These are phyloP conservation scores for Drosophila fulvimacula DNA, from an alignment of 2,888 invertebrate species.

Conservation along the genomic window DNA sequence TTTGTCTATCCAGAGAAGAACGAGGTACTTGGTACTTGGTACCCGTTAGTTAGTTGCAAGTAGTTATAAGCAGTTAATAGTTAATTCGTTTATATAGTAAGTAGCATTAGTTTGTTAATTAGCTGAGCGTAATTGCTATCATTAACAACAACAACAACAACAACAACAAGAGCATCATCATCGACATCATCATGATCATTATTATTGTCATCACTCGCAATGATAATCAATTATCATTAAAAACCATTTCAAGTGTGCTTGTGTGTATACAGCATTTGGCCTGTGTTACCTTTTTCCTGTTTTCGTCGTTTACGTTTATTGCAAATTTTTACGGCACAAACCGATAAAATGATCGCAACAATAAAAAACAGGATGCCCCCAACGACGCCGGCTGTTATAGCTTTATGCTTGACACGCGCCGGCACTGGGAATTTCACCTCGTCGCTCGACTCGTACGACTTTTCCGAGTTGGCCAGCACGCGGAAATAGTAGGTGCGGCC, in stretches of 20 bases:
- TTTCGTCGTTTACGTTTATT: slow-evolving; percentile 98
- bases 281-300: slow-evolving; percentile 96
- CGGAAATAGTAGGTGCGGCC: slow-evolving; percentile 96
- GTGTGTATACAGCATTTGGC: slow-evolving; percentile 76
- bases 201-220: slow-evolving; percentile 32
- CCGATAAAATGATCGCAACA: slow-evolving; percentile 97
- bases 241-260: slow-evolving; percentile 79
- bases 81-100: not conserved
- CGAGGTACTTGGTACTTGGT: not conserved
- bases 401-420: slow-evolving; percentile 96
- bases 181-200: slow-evolving; percentile 34
- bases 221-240: slow-evolving; percentile 59
- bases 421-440: slow-evolving; percentile 95
- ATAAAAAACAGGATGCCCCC: slow-evolving; percentile 99
- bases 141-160: slow-evolving; percentile 52
- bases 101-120: slow-evolving; percentile 40
- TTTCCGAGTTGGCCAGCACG: slow-evolving; percentile 94
- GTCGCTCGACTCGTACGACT: slow-evolving; percentile 94
- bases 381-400: slow-evolving; percentile 97
- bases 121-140: slow-evolving; percentile 42
- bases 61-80: slow-evolving; percentile 30
- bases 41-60: slow-evolving; percentile 10
- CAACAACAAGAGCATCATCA: slow-evolving; percentile 29
- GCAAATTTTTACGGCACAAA: slow-evolving; percentile 99
- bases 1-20: not conserved